phyloP scores from a whole-genome alignment of 1,140 invertebrate species.

The Meloidogyne hapla region DNA sequence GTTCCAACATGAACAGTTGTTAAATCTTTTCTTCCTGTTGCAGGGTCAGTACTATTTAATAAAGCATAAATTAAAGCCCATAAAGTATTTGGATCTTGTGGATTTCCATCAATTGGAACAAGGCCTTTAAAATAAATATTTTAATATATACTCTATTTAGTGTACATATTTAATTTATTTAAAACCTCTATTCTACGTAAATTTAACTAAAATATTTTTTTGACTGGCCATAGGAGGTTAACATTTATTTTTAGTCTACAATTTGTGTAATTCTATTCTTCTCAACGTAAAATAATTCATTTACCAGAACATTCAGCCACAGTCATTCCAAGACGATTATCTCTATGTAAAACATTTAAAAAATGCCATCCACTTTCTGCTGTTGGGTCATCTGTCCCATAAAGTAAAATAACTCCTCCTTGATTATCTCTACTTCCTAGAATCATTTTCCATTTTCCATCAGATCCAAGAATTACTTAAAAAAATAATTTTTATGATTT shows the following conservation, averaged over 20 bases:
- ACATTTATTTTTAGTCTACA: too few species aligned
- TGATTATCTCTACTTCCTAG: conserved; percentile 25
- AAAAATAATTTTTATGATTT: conserved; percentile 5
- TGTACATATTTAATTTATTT: not conserved
- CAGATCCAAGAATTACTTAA: conserved; percentile 24
- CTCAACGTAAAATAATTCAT: not conserved
- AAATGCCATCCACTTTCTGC: conserved; percentile 21
- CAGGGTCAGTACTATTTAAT: conserved; percentile 11
- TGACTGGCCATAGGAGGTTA: too few species aligned
- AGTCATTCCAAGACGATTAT: conserved; percentile 24
- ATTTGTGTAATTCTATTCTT: not conserved
- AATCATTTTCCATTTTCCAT: conserved; percentile 34
- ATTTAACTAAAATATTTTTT: too few species aligned
- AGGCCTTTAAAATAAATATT: not conserved
- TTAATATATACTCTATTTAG: too few species aligned
- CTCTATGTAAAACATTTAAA: conserved; percentile 15
- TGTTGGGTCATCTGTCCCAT: conserved; percentile 19
- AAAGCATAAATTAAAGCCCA: conserved; percentile 32
- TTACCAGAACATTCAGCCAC: conserved; percentile 28
- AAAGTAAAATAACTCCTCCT: conserved; percentile 27
- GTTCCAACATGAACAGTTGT: conserved; percentile 21
- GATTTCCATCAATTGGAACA: not conserved
- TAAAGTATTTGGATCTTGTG: conserved; percentile 13
- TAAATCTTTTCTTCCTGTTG: conserved; percentile 25
- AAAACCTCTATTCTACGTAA: too few species aligned